Percentiles rank a stretch among this genome's conserved stretches.
Conservation (phyloP, 1,140 invertebrate genomes). For the Armadillidium nasatum region DNA sequence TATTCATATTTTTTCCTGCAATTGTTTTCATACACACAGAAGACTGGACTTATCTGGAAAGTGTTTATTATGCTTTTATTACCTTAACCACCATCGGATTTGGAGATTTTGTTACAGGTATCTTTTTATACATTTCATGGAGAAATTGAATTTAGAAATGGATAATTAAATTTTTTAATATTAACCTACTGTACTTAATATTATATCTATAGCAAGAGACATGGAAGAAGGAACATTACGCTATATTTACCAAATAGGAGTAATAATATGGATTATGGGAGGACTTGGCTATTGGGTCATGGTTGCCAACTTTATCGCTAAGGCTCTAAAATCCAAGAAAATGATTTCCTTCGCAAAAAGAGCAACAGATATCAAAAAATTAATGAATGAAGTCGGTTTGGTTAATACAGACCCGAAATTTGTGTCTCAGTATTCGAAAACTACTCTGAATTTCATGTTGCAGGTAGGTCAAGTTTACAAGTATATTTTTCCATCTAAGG, state of each 20-base stretch:
- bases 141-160: no score
- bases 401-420: conserved; percentile 35
- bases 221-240: conserved; percentile 1
- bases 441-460: conserved; percentile 40
- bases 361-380: conserved; percentile 38
- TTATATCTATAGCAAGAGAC: conserved; percentile 13
- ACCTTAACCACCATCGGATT: conserved; percentile 91
- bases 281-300: conserved; percentile 85
- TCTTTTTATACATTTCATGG: conserved; percentile 27
- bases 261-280: conserved; percentile 78
- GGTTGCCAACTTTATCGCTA: conserved; percentile 80
- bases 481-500: no score
- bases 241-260: conserved; percentile 62
- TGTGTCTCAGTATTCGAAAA: conserved; percentile 38
- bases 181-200: no score
- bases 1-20: conserved; percentile 90
- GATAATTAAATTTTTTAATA: no score
- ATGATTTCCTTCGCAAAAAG: conserved; percentile 35
- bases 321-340: conserved; percentile 53
- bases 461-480: conserved; percentile 22
- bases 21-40: conserved; percentile 82
- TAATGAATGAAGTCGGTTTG: conserved; percentile 25
- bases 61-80: conserved; percentile 87
- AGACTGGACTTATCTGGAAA: conserved; percentile 79
- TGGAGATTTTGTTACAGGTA: conserved; percentile 84